Percentiles rank a stretch among this genome's conserved stretches.
Conservation (phyloP, 1,140 invertebrate genomes). For the Agrypnia vestita region DNA sequence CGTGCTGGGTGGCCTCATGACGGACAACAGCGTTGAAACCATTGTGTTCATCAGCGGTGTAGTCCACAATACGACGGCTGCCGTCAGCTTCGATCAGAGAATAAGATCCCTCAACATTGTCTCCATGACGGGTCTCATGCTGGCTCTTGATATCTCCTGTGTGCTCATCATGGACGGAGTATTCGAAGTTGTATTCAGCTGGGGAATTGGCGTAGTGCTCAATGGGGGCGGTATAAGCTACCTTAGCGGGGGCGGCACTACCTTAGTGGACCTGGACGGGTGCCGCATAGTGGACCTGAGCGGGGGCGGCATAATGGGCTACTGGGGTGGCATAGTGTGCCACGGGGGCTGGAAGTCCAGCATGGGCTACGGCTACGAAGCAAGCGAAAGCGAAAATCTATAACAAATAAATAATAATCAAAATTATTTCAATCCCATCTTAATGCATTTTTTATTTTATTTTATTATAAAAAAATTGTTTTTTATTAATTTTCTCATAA, state of each 20-base stretch:
- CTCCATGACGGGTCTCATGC: slow-evolving; percentile 75
- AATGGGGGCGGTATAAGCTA: slow-evolving; percentile 59
- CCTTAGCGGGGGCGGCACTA: slow-evolving; percentile 19
- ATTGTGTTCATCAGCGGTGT: slow-evolving; percentile 81
- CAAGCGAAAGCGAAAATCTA: slow-evolving; percentile 56
- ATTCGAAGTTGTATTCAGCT: slow-evolving; percentile 65
- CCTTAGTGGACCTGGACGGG: neutral
- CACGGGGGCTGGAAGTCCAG: slow-evolving; percentile 45
- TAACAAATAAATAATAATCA: slow-evolving; percentile 5
- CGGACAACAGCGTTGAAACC: slow-evolving; percentile 81
- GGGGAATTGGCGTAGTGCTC: slow-evolving; percentile 62
- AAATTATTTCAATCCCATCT: no score
- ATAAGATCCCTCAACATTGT: slow-evolving; percentile 75
- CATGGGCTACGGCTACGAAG: slow-evolving; percentile 56
- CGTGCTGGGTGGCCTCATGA: slow-evolving; percentile 70
- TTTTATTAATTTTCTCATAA: no score
- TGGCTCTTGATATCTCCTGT: slow-evolving; percentile 78
- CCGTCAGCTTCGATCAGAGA: slow-evolving; percentile 79
- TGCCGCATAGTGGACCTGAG: slow-evolving; percentile 12
- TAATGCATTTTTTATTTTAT: no score
- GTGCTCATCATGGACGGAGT: slow-evolving; percentile 72
- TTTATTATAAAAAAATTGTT: no score
- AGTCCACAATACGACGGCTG: slow-evolving; percentile 80
- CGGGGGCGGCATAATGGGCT: slow-evolving; percentile 59
- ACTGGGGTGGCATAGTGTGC: slow-evolving; percentile 46